phyloP scores from a whole-genome alignment of 2,113 vertebrate genomes.

The Tragelaphus strepsiceros region DNA sequence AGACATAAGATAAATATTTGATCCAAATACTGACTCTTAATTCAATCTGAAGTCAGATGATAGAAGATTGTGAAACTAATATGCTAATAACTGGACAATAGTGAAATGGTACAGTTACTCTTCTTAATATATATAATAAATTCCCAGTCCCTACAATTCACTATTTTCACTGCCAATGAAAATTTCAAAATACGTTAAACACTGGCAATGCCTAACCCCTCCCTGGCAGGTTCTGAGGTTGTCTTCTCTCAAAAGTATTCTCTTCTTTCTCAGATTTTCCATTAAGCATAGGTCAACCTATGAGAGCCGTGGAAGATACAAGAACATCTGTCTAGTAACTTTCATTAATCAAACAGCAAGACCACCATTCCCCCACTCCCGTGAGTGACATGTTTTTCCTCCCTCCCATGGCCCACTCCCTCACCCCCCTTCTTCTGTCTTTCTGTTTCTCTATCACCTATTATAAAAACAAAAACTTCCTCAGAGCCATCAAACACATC shows the following conservation, averaged over 20 bases:
- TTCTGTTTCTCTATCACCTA: background rate
- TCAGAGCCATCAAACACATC: conserved; percentile 55
- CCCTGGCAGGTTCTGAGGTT: background rate
- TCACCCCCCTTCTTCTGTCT: background rate
- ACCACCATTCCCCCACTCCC: background rate
- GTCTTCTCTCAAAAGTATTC: background rate
- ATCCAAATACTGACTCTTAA: background rate
- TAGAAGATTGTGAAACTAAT: background rate
- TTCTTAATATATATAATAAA: background rate
- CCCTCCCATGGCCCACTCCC: background rate
- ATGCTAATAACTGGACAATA: background rate
- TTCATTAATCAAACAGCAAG: conserved; percentile 52
- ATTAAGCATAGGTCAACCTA: conserved; percentile 19
- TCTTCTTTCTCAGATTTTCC: background rate
- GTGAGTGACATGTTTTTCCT: conserved; percentile 1
- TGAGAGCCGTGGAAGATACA: background rate
- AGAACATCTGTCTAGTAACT: conserved; percentile 5
- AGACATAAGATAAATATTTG: background rate
- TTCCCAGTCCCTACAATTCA: background rate
- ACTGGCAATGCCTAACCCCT: background rate
- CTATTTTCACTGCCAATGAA: background rate
- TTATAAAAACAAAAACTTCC: conserved; percentile 50
- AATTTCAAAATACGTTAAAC: background rate
- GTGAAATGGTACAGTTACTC: background rate
- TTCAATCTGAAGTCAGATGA: background rate